phyloP scores from a whole-genome alignment of 2,113 vertebrate genomes.

The Limnothrissa miodon region DNA sequence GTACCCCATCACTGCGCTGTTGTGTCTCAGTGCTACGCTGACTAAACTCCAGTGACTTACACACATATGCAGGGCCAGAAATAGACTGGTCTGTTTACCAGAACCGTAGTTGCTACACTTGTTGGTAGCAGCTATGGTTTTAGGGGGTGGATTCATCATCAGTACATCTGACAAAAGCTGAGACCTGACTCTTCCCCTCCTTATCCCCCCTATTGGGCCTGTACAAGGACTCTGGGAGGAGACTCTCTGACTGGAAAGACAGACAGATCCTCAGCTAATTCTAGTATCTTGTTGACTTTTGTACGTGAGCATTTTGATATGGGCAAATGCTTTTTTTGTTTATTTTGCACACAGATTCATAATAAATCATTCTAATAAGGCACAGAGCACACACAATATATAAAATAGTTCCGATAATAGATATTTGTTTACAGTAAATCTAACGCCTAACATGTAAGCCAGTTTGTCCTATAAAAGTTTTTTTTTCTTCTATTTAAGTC shows the following conservation, averaged over 20 bases:
- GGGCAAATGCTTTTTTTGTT: neutral
- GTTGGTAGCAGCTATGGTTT: too few relatives aligned
- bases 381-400: slow-evolving; percentile 10
- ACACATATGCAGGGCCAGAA: neutral
- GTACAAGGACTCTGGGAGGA: neutral
- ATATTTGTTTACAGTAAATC: neutral
- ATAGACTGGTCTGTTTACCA: neutral
- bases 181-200: neutral
- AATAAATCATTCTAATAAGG: neutral
- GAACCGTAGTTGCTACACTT: too few relatives aligned
- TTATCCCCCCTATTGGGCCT: neutral
- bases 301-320: neutral
- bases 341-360: neutral
- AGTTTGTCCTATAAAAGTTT: neutral
- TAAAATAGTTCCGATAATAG: slow-evolving; percentile 1
- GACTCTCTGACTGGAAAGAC: neutral
- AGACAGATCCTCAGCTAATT: neutral
- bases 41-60: neutral
- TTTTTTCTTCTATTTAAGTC: neutral
- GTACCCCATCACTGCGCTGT: neutral
- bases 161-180: neutral
- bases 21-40: neutral
- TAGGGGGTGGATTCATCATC: too few relatives aligned
- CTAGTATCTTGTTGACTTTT: neutral
- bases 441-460: slow-evolving; percentile 8